Base-by-base conservation (phyloP, 1,140 invertebrate genomes). In the Riptortus pedestris region DNA sequence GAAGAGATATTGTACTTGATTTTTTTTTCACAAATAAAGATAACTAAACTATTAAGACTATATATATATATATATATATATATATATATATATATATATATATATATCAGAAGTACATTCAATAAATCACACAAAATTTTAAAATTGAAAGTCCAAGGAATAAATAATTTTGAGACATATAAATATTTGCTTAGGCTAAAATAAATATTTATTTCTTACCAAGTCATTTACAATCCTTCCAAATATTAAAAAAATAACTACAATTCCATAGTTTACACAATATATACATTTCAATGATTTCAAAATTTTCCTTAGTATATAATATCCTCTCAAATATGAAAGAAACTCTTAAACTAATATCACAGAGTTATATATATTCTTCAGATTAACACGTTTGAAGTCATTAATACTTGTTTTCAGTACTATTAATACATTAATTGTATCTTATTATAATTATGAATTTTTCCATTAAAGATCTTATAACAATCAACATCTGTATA, bases 191-290 rank as follows among this genome's bases (percentile, higher is more conserved):
- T 5, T 38, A 38, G 31, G 5, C 31, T 63, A 63, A 63, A 63
- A 63, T 63, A 51, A 51, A 51, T 52, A 63, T 52, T 27, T 26
- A 26, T 52, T 63, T 62, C 3, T 63, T 51, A 51, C 29, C 33
- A 63, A 63, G 52, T 52, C 59, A 27, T 27, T 47, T 43, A 33
- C 47, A 63, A 29, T 45, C n/a, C 26, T 51, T 47, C 48, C 47
- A 52, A 63, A 51, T 48, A 51, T 63, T 63, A 63, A 48, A 63
- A 63, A 63, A 63, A 63, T 63, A 63, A 63, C 45, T 63, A 63
- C 47, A 27, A 26, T 63, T 63, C 45, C 2, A 55, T 55, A 9
- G 47, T 62, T 63, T 63, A 43, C 43, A 63, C 47, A 29, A 20
- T 47, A 63, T 63, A 22, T 33, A 51, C 47, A 62, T 27, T 20